Evolutionary conservation across 1,140 invertebrate genomes (phyloP).

Genomic region (Andricus grossulariae): DNA sequence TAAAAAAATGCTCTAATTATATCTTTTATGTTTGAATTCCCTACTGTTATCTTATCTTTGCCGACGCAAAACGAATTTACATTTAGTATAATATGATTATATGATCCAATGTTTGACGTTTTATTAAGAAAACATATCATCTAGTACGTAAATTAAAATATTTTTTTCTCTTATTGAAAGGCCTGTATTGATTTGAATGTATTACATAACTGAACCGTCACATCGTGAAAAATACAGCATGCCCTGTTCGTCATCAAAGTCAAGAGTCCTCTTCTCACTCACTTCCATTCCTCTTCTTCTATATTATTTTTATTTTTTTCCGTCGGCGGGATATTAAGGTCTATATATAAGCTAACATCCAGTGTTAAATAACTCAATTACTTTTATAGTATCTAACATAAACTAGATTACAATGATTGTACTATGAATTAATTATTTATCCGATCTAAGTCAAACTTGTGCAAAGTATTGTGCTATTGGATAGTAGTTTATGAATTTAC

Average conservation of each 20-base stretch:
- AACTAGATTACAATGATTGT: no score
- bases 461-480: no score
- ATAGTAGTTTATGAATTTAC: no score
- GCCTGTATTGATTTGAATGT: neutral
- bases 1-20: no score
- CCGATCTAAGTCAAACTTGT: no score
- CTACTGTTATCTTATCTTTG: neutral
- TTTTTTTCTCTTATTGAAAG: neutral
- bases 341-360: neutral
- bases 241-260: slow-evolving; percentile 10
- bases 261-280: slow-evolving; percentile 16
- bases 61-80: neutral
- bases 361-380: neutral
- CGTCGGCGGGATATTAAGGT: neutral
- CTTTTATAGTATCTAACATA: no score
- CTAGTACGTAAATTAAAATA: no score
- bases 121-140: no score
- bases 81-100: neutral
- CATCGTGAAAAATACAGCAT: neutral
- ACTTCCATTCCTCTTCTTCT: neutral
- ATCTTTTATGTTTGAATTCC: no score
- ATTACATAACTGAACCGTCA: neutral
- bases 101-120: no score
- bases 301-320: neutral
- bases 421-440: no score